phyloP scores from a whole-genome alignment of 1,140 invertebrate species.

The Chironomus striatipennis region DNA sequence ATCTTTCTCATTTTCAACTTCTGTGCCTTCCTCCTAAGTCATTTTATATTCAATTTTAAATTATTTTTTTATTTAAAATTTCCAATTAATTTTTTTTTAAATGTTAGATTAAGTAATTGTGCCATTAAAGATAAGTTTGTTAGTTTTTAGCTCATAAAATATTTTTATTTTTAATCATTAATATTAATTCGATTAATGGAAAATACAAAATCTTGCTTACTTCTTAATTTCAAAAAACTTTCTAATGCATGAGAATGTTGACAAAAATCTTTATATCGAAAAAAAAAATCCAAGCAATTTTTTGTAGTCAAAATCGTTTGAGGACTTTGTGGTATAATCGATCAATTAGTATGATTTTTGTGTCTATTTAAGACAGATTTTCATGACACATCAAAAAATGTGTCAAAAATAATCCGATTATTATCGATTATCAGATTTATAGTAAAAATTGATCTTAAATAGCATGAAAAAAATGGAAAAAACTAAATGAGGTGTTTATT shows the following conservation, averaged over 20 bases:
- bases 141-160: neutral
- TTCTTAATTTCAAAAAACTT: neutral
- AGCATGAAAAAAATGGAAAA: too few relatives aligned
- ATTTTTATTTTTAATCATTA: neutral
- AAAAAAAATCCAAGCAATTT: too few relatives aligned
- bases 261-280: neutral
- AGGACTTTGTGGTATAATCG: too few relatives aligned
- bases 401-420: too few relatives aligned
- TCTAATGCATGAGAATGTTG: neutral
- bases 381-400: too few relatives aligned
- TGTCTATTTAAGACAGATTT: too few relatives aligned
- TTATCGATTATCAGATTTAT: too few relatives aligned
- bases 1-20: neutral
- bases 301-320: too few relatives aligned
- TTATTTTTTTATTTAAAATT: neutral
- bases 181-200: slow-evolving; percentile 5
- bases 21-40: neutral
- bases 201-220: slow-evolving; percentile 9
- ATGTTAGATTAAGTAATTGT: neutral
- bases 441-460: too few relatives aligned
- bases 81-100: neutral
- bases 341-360: too few relatives aligned
- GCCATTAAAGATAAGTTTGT: neutral
- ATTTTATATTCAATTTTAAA: neutral
- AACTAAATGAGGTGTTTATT: too few relatives aligned